Base-by-base conservation (phyloP, 2,113 vertebrate genomes). In the Caranx melampygus region DNA sequence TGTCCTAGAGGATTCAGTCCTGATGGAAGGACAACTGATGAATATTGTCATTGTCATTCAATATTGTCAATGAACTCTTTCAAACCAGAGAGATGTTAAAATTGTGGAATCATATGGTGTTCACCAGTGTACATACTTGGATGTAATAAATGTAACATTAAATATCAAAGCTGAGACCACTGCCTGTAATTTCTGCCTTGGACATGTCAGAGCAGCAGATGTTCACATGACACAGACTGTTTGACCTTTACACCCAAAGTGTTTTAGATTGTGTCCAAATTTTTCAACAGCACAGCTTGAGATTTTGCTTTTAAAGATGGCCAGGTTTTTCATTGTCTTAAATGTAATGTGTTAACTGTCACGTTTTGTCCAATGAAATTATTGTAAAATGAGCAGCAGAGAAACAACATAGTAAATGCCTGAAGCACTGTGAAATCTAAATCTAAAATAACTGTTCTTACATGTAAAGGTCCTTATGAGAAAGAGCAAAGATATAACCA, bases 1-100 rank as follows among this genome's bases (percentile, higher is more conserved):
- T 11, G 61, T 42, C 44, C 45, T 40, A 6, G 20, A 49, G 40
- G 1, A 9, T 76, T 51, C 44, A 26, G 1, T 52, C 20, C 58
- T 34, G 10, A 5, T 14, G 13, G 20, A 73, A 8, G 49, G 42
- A 5, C 44, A 13, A 51, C 10, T 44, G 21, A 1, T 12, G 21
- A 20, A 12, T 5, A 10, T 16, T 16, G 26, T 26, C 37, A 14
- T 10, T 40, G 12, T 3, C n/a, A n/a, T n/a, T n/a, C n/a, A n/a
- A n/a, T n/a, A n/a, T n/a, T n/a, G n/a, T n/a, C n/a, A 42, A 31
- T 61, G n/a, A 44, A 81, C 52, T 79, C 26, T 66, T 20, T 9
- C 5, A 60, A 45, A 62, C 26, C 33, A 60, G 1, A 64, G 34
- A 79, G 9, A 33, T 26, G 16, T 6, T 52, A 7, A 37, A n/a